phyloP scores from a whole-genome alignment of 2,113 vertebrate species.

The Nerophis lumbriciformis region DNA sequence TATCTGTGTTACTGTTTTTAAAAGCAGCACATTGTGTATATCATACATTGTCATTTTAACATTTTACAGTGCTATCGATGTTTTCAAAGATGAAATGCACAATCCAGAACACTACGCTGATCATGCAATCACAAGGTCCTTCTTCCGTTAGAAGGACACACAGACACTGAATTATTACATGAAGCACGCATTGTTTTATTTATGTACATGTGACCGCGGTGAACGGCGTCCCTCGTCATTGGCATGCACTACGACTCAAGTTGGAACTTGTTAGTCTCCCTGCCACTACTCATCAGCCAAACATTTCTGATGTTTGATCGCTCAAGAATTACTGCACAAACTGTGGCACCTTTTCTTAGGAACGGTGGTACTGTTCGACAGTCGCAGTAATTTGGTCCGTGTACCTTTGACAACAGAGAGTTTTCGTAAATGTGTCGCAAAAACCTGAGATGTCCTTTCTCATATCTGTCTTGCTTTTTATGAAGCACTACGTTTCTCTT shows the following conservation, averaged over 20 bases:
- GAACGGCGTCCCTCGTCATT: neutral
- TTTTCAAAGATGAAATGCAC: conserved; percentile 40
- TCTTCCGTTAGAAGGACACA: neutral
- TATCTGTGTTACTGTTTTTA: neutral
- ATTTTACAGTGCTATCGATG: conserved; percentile 36
- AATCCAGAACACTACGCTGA: conserved; percentile 62
- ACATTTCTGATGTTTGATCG: conserved; percentile 13
- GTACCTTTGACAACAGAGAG: conserved; percentile 8
- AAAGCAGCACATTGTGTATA: conserved; percentile 44
- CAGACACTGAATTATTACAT: neutral
- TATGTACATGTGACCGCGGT: conserved; percentile 32
- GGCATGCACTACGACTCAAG: conserved; percentile 14
- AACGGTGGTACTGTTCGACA: conserved; percentile 39
- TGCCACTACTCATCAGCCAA: conserved; percentile 8
- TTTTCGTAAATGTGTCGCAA: neutral
- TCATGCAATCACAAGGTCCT: conserved; percentile 46
- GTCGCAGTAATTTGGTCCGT: conserved; percentile 28
- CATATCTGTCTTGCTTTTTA: conserved; percentile 51
- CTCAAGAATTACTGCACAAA: conserved; percentile 27
- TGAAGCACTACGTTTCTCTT: conserved; percentile 45
- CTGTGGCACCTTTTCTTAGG: conserved; percentile 32
- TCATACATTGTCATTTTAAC: conserved; percentile 45
- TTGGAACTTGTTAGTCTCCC: conserved; percentile 9
- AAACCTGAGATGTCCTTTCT: conserved; percentile 1
- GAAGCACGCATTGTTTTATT: conserved; percentile 48